Evolutionary conservation across 2,797 vertebrate genomes (phyloP), one percentile per base, ranked within the genome.

Genomic region (Dermochelys coriacea): DNA sequence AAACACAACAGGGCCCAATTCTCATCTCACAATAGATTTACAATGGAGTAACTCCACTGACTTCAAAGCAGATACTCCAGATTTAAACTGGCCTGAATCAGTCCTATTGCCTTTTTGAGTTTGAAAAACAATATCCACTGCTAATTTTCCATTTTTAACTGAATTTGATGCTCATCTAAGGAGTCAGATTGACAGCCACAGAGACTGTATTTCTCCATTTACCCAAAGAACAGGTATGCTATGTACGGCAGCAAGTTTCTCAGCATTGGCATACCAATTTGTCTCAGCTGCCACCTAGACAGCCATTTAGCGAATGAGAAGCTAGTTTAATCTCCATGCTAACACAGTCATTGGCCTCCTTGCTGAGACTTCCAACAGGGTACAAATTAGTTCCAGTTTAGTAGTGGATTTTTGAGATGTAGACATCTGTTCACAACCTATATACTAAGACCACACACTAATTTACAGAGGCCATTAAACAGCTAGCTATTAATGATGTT

Each of bases 351-450:
- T 11, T 93, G 92, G 82, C 84, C 74, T 95, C 84, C 88, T 84
- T 1, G 1, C 74, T 94, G 85, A 84, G 90, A 75, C 89, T 78
- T 93, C 85, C 91, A 92, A 82, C 57, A 85, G 64, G n/a, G 64
- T 92, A 93, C 83, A 94, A 97, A 97, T 95, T 93, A 74, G 41
- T 94, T 96, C 90, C 92, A 96, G 85, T 85, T 95, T 18, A 85
- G 77, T 5, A 16, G 11, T 54, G 82, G 83, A 88, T 96, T 94
- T 77, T 49, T 80, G 87, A 89, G 94, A 94, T 91, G 94, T 29
- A 90, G 95, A 85, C 90, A 95, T 95, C 82, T 94, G 90, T 81
- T 93, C 93, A 86, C 49, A 84, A 84, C 80, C 80, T 77, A 16
- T 31, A 47, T 49, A 27, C 74, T 77, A 89, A 61, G 93, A 97